Evolutionary conservation across 2,113 vertebrate species (phyloP).

Genomic region (Lepidothrix coronata): DNA sequence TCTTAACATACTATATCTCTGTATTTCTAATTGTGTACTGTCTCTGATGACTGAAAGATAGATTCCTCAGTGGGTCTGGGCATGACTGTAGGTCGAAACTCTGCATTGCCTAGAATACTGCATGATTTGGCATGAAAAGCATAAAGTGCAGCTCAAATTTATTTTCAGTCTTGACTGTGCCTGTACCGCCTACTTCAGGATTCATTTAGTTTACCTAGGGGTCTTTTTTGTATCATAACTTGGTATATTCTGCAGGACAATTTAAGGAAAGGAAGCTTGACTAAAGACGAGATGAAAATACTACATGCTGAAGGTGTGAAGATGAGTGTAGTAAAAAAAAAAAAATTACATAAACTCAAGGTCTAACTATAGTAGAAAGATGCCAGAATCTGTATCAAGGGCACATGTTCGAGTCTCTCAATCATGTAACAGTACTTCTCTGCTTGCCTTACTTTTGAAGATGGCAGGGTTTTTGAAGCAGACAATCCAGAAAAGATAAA

Average conservation of each 20-base stretch:
- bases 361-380: neutral
- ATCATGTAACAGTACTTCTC: neutral
- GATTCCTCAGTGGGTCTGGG: neutral
- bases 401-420: rapidly evolving
- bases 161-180: neutral
- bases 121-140: neutral
- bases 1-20: neutral
- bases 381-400: neutral
- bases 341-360: neutral
- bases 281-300: neutral
- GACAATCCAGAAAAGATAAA: neutral
- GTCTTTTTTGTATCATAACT: neutral
- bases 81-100: neutral
- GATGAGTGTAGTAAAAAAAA: neutral
- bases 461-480: neutral
- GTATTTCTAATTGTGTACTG: neutral
- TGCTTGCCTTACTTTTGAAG: neutral
- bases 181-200: neutral
- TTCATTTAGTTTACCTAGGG: neutral
- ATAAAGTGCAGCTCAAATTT: neutral
- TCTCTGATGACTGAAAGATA: neutral
- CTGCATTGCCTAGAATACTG: neutral
- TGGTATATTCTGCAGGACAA: neutral
- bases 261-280: neutral
- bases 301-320: neutral